Conservation (phyloP, 2,888 invertebrate species). For the Sipha maydis region DNA sequence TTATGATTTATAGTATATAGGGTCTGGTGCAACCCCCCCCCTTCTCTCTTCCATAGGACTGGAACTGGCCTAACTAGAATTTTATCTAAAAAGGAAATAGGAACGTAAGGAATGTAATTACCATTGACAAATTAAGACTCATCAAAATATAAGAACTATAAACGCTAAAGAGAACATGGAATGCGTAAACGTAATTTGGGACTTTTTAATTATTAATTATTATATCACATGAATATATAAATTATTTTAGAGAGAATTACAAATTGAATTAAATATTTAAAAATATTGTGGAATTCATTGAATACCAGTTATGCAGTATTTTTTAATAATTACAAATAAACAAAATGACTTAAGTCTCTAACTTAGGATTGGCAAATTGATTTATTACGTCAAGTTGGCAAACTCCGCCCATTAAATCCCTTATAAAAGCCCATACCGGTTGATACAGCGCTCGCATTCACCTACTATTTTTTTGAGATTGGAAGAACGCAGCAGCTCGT, state of each 20-base stretch:
- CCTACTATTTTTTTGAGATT: not conserved
- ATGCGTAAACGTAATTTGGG: too few relatives aligned
- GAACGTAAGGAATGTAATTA: too few relatives aligned
- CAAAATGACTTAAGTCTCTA: not conserved
- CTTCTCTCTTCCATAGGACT: too few relatives aligned
- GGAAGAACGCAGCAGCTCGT: not conserved
- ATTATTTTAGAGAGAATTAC: not conserved
- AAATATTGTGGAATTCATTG: not conserved
- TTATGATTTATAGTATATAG: too few relatives aligned
- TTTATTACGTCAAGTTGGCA: conserved; percentile 41
- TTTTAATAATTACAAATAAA: not conserved
- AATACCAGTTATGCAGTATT: not conserved
- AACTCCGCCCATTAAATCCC: conserved; percentile 48
- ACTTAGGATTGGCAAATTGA: conserved; percentile 47
- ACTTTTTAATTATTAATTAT: too few relatives aligned
- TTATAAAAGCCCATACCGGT: conserved; percentile 46
- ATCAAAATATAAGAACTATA: too few relatives aligned
- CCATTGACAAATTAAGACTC: too few relatives aligned
- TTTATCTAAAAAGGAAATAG: too few relatives aligned
- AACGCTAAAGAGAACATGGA: too few relatives aligned
- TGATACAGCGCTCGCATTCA: conserved; percentile 45
- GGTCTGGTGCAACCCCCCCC: too few relatives aligned
- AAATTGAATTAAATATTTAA: not conserved
- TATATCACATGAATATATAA: not conserved
- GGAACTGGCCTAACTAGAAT: too few relatives aligned